Percentiles rank a stretch among this genome's conserved stretches.
Conservation (phyloP, 2,797 vertebrate genomes). For the Anabas testudineus region DNA sequence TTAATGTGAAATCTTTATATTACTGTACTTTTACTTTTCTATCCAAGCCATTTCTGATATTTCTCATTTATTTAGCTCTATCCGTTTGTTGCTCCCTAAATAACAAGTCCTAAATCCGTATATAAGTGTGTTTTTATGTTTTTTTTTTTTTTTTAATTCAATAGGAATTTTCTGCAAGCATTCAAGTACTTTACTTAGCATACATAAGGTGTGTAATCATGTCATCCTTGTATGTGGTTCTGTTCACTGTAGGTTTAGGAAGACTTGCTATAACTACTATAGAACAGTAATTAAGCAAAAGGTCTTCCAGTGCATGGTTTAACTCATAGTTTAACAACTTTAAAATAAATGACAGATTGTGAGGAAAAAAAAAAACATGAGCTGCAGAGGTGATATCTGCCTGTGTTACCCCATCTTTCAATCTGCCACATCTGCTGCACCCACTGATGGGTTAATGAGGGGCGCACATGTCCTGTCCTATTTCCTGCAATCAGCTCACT, state of each 20-base stretch:
- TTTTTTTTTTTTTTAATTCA: background rate
- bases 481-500: slow-evolving; percentile 84
- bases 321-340: slow-evolving; percentile 28
- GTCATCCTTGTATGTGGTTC: background rate
- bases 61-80: too few relatives aligned
- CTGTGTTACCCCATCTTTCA: slow-evolving; percentile 76
- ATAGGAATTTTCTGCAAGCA: background rate
- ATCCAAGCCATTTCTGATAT: too few relatives aligned
- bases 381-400: slow-evolving; percentile 62
- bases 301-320: background rate
- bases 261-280: background rate
- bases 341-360: slow-evolving; percentile 33
- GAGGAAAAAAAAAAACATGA: background rate
- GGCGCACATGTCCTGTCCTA: slow-evolving; percentile 80
- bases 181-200: background rate
- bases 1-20: too few relatives aligned
- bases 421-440: slow-evolving; percentile 79
- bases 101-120: too few relatives aligned
- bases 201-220: background rate
- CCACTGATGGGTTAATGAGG: slow-evolving; percentile 84
- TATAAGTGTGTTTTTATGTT: too few relatives aligned
- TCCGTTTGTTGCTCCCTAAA: too few relatives aligned
- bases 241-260: background rate
- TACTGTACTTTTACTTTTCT: too few relatives aligned
- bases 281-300: slow-evolving; percentile 15